Evolutionary conservation across 2,797 vertebrate genomes (phyloP).

Genomic region (Anolis apletophallus): DNA sequence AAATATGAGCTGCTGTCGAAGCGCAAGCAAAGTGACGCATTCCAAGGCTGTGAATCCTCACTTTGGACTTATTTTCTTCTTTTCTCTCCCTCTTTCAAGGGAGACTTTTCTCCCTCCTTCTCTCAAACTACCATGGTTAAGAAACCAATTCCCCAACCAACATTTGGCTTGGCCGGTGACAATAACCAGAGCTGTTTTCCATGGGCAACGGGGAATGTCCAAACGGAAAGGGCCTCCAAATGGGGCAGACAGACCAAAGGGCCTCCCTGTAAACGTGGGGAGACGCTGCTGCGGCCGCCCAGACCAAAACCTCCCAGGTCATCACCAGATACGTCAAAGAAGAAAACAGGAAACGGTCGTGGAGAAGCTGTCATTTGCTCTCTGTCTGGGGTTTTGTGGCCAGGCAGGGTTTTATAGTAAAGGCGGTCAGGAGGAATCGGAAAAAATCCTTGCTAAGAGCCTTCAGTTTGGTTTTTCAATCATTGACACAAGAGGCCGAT

Average conservation of each 20-base stretch:
- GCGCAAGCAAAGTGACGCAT: neutral
- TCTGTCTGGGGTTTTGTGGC: constrained; percentile 3
- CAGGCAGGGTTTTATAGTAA: neutral
- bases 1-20: neutral
- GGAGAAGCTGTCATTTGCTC: neutral
- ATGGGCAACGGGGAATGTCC: neutral
- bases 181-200: neutral
- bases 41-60: neutral
- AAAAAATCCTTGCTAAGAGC: neutral
- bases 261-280: neutral
- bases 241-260: neutral
- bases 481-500: neutral
- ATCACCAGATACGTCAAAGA: neutral
- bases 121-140: neutral
- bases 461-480: neutral
- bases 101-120: neutral
- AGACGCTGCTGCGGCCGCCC: neutral
- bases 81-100: neutral
- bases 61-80: neutral
- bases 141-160: neutral
- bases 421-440: neutral
- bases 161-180: neutral
- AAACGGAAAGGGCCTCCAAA: constrained; percentile 3
- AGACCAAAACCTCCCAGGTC: neutral
- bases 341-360: constrained; percentile 6